These are phyloP conservation scores for Nemotelus nigrinus DNA, from an alignment of 2,888 invertebrate species.

Conservation along the genomic window DNA sequence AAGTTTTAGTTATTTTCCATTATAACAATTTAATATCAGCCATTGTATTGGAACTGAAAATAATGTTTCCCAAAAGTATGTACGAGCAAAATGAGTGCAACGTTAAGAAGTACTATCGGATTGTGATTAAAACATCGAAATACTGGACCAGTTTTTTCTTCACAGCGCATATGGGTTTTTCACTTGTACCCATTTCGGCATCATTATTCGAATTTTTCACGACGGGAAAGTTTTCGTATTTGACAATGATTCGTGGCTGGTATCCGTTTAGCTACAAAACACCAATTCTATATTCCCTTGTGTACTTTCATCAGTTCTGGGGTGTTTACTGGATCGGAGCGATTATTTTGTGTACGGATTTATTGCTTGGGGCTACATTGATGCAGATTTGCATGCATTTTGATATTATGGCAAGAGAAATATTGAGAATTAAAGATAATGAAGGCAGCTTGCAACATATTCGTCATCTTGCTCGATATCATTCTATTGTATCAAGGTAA, in stretches of 20 bases:
- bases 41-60: not conserved
- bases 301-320: slow-evolving; percentile 38
- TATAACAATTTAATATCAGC: not conserved
- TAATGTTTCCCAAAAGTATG: not conserved
- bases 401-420: slow-evolving; percentile 7
- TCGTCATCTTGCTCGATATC: slow-evolving; percentile 28
- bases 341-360: slow-evolving; percentile 30
- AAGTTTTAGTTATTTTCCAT: slow-evolving; percentile 6
- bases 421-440: not conserved
- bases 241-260: slow-evolving; percentile 24
- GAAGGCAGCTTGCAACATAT: not conserved
- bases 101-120: slow-evolving; percentile 2
- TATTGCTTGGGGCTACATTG: slow-evolving; percentile 19
- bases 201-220: slow-evolving; percentile 20
- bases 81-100: not conserved
- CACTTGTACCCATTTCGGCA: slow-evolving; percentile 7
- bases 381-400: slow-evolving; percentile 38
- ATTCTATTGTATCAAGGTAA: slow-evolving; percentile 29
- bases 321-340: slow-evolving; percentile 36
- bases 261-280: slow-evolving; percentile 29
- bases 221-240: slow-evolving; percentile 15
- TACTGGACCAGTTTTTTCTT: slow-evolving; percentile 31
- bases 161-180: slow-evolving; percentile 15
- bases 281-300: slow-evolving; percentile 13
- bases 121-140: slow-evolving; percentile 12